Evolutionary conservation across 2,888 invertebrate genomes (phyloP).

Genomic region (Eupithecia abbreviata): DNA sequence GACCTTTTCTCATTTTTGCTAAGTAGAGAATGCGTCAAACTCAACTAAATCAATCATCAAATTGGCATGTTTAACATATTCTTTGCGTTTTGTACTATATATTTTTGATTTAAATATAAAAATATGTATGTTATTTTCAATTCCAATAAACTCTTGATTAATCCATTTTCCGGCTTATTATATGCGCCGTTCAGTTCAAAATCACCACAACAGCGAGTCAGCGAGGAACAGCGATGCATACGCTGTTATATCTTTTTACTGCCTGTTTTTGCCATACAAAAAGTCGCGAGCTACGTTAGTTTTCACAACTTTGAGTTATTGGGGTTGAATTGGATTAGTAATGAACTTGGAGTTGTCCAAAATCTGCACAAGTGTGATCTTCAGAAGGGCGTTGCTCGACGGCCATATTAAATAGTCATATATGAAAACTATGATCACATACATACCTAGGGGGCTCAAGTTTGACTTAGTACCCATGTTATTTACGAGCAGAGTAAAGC

Average conservation of each 20-base stretch:
- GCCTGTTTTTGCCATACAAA: background rate
- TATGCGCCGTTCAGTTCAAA: no score
- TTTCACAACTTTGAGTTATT: conserved; percentile 38
- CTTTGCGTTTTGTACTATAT: no score
- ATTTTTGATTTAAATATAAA: no score
- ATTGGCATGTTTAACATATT: no score
- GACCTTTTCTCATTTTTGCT: no score
- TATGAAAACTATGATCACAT: conserved; percentile 2
- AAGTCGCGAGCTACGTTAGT: conserved; percentile 22
- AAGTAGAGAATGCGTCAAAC: no score
- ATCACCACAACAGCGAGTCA: no score
- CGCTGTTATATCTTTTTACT: background rate
- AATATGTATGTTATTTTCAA: no score
- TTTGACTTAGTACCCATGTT: conserved; percentile 27
- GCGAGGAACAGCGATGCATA: background rate
- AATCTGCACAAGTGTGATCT: conserved; percentile 34
- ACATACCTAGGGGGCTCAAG: conserved; percentile 18
- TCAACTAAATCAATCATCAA: no score
- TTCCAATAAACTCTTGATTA: no score
- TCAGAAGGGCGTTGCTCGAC: conserved; percentile 29
- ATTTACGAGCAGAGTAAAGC: background rate
- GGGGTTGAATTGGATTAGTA: conserved; percentile 33
- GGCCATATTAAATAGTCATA: conserved; percentile 32
- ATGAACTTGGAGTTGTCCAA: conserved; percentile 37
- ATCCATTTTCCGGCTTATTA: no score